Conservation (phyloP, 2,888 invertebrate genomes). For the Caenorhabditis wallacei region DNA sequence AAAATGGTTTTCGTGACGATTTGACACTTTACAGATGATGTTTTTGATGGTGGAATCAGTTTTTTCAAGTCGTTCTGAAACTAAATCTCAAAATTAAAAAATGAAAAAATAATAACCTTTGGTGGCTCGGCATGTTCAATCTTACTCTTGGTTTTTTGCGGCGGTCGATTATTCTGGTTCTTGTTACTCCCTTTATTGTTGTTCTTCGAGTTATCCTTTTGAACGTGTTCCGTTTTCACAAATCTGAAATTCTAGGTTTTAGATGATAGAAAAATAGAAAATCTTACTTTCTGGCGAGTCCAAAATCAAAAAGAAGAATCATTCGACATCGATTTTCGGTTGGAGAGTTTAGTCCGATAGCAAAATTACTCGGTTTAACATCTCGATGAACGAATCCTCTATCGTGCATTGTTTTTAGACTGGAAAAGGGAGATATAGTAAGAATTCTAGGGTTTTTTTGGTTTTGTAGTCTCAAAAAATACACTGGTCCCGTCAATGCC, state of each 20-base stretch:
- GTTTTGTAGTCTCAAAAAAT: too few species aligned
- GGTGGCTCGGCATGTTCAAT: neutral
- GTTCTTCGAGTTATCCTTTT: neutral
- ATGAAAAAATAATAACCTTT: neutral
- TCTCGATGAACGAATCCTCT: conserved; percentile 60
- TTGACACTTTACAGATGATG: neutral
- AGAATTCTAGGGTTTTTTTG: too few species aligned
- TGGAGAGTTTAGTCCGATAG: conserved; percentile 4
- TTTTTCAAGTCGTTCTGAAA: neutral
- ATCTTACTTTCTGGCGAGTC: conserved; percentile 31
- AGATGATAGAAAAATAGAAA: neutral
- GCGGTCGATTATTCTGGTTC: too few species aligned
- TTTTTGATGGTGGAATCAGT: neutral
- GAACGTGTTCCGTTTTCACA: neutral
- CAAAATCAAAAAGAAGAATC: conserved; percentile 41
- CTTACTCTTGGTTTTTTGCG: neutral
- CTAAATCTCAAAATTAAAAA: too few species aligned
- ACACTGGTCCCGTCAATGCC: too few species aligned
- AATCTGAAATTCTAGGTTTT: neutral
- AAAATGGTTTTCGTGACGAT: conserved; percentile 3
- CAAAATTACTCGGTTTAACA: conserved; percentile 49
- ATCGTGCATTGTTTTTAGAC: conserved; percentile 39
- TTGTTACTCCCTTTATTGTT: neutral
- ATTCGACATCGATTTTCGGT: conserved; percentile 6
- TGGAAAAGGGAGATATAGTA: conserved; percentile 3